These are phyloP conservation scores for Acanthosepion esculentum DNA, from an alignment of 2,888 invertebrate species.

Conservation along the genomic window DNA sequence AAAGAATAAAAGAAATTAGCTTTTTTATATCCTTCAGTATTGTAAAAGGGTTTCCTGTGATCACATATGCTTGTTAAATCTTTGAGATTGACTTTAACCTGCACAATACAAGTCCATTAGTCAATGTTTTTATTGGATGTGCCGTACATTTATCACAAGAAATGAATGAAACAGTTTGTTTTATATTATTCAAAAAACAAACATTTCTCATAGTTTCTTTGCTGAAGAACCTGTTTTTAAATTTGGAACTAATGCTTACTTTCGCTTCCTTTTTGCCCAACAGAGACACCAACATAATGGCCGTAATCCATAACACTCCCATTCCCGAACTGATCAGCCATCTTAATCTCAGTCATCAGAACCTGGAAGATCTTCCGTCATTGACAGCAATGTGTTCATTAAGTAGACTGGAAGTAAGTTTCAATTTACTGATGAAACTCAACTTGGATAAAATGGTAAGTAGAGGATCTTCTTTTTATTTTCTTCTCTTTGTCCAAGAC, in stretches of 20 bases:
- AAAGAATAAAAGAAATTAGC: no score
- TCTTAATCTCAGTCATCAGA: constrained; percentile 33
- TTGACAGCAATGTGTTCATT: constrained; percentile 64
- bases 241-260: neutral
- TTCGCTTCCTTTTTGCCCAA: neutral
- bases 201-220: no score
- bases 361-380: constrained; percentile 57
- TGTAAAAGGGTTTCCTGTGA: no score
- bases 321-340: neutral
- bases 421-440: constrained; percentile 72
- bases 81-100: no score
- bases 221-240: no score
- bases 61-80: no score
- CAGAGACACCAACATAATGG: neutral
- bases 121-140: no score
- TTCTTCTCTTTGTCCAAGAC: neutral
- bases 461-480: neutral
- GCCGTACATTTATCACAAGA: no score
- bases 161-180: no score
- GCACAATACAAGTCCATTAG: no score
- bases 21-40: no score
- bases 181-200: no score
- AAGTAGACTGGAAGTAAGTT: constrained; percentile 70
- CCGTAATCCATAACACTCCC: neutral
- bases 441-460: constrained; percentile 71